Evolutionary conservation across 2,797 vertebrate species (phyloP), one percentile per base, ranked within the genome.

Genomic region (Argya squamiceps): DNA sequence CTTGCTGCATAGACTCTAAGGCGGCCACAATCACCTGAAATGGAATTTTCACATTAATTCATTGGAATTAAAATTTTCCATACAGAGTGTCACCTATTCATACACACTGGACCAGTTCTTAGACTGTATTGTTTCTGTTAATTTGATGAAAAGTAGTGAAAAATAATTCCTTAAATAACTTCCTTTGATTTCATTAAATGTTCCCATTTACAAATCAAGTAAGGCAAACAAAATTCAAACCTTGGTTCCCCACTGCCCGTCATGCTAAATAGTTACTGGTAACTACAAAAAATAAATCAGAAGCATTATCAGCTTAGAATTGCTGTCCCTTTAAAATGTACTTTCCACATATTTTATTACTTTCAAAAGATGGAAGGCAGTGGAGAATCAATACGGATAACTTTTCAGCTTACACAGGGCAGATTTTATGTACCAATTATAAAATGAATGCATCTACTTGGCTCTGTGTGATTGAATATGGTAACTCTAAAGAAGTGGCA

Each of bases 401-500:
- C 62, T 79, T 77, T 78, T 69, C 59, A 41, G 17, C 10, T 68
- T 79, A 59, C 2, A 1, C 29, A 53, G 17, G 37, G 15, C 3
- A 0, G 74, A 73, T 78, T 92, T 91, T 75, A 23, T 6, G 1
- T 94, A 76, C 64, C 15, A 71, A 12, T 87, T 79, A 88, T 9
- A 68, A 75, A 86, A 67, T 41, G 5, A 91, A 91, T 44, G 27
- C 39, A 9, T 71, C 89, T 69, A 10, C 78, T 84, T 92, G 34
- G 41, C 44, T 89, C 91, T 84, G 59, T 58, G 44, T 86, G 70
- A 63, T 41, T 36, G 15, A 86, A 44, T 41, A 62, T 4, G 24
- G 39, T 77, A 93, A 90, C 92, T 92, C 92, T 92, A 91, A 93
- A 84, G 59, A 65, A 75, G 13, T 65, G 58, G 44, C 52, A 85